Evolutionary conservation across 1,140 invertebrate species (phyloP).

Genomic region (Aphelinus certus): DNA sequence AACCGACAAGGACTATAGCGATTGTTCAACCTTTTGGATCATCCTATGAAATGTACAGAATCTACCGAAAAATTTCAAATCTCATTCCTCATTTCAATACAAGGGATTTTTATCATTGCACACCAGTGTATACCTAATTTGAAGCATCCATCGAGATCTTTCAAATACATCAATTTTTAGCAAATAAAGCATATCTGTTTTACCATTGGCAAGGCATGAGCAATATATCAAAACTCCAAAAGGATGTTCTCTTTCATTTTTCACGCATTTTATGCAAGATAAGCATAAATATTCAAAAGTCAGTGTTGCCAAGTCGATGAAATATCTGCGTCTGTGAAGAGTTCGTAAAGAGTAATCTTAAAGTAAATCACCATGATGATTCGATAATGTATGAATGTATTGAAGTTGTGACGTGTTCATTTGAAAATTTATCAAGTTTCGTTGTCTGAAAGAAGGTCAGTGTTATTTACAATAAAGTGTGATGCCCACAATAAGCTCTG

Average conservation of each 20-base stretch:
- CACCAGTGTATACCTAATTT: constrained; percentile 1
- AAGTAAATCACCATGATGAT: constrained; percentile 14
- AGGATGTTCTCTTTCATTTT: neutral
- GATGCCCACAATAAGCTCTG: constrained; percentile 17
- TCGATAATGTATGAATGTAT: neutral
- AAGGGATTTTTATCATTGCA: neutral
- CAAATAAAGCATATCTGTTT: constrained; percentile 17
- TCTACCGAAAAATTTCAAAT: constrained; percentile 29
- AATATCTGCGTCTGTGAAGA: constrained; percentile 18
- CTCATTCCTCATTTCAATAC: neutral
- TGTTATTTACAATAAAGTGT: constrained; percentile 2
- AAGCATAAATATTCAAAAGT: constrained; percentile 25
- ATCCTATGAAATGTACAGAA: neutral
- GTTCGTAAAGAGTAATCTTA: constrained; percentile 28
- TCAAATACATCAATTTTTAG: constrained; percentile 8
- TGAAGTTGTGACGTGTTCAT: neutral
- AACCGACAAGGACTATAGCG: neutral
- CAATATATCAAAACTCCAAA: neutral
- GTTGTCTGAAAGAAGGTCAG: constrained; percentile 2
- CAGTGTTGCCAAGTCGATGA: constrained; percentile 42
- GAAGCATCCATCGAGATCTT: constrained; percentile 2
- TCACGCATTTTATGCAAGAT: neutral
- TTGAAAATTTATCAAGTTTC: neutral
- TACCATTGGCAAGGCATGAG: constrained; percentile 9
- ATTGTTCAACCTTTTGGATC: neutral